Evolutionary conservation across 2,888 invertebrate species (phyloP).

Genomic region (Cepaea hortensis): DNA sequence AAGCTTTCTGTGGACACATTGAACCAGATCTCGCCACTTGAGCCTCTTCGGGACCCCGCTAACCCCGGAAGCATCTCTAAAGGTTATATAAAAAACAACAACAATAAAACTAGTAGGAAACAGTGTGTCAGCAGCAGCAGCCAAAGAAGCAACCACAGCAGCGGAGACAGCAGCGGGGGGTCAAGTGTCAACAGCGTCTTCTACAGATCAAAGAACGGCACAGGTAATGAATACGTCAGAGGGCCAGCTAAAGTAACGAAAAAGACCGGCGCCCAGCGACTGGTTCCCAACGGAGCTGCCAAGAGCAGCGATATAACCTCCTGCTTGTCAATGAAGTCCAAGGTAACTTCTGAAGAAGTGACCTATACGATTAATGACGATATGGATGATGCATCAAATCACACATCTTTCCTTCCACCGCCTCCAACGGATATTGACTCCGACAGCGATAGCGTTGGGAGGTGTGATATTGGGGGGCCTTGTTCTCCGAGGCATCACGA

Average conservation of each 20-base stretch:
- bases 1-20: conserved; percentile 37
- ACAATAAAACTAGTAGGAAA: not conserved
- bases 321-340: conserved; percentile 33
- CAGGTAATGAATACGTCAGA: conserved; percentile 35
- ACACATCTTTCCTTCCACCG: conserved; percentile 41
- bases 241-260: conserved; percentile 7
- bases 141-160: conserved; percentile 29
- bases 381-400: conserved; percentile 40
- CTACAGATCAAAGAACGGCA: conserved; percentile 14
- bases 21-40: conserved; percentile 38
- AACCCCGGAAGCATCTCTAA: not conserved
- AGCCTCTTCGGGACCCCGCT: not conserved
- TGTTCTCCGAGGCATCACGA: conserved; percentile 44
- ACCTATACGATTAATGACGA: conserved; percentile 44
- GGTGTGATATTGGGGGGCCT: conserved; percentile 44
- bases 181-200: conserved; percentile 46
- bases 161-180: conserved; percentile 21
- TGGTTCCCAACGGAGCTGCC: conserved; percentile 23
- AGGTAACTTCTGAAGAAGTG: conserved; percentile 34
- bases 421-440: conserved; percentile 46
- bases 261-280: not conserved
- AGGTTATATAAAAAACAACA: conserved; percentile 19
- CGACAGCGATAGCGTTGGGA: conserved; percentile 42
- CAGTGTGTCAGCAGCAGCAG: conserved; percentile 3
- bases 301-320: conserved; percentile 18